Base-by-base conservation (phyloP, 1,140 invertebrate genomes). In the Sarcophaga peregrina region DNA sequence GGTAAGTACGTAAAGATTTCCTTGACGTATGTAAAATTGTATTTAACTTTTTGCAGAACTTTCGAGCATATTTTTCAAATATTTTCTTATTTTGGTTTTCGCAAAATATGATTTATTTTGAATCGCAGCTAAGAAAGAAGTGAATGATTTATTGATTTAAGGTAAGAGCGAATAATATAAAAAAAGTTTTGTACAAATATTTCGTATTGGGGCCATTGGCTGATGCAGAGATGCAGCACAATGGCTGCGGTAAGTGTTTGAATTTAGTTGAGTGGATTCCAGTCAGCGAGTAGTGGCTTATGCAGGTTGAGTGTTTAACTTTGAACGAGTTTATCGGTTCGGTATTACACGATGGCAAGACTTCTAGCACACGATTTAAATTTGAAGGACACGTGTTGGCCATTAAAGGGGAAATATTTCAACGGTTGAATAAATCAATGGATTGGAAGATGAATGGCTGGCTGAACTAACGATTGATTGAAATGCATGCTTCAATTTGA, bases 331-430 rank as follows among this genome's bases (percentile, higher is more conserved):
- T 68, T 68, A 68, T 68, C 20, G 62, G 62, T 20, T 25, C 20
- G 62, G 17, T 25, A 9, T 9, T 68, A 68, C 5, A 68, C 62
- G 9, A 9, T 13, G 25, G 25, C 0, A 52, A 52, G 13, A 68
- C 17, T 68, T 17, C 62, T n/a, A 68, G 62, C 20, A 68, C 17
- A 20, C 17, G n/a, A 58, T 58, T 58, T 7, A 58, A 58, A 58
- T 68, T 17, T 68, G 62, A 68, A 68, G 62, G 62, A 68, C 62
- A 68, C 62, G 62, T 68, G 62, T n/a, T n/a, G 62, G 62, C 62
- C 20, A 8, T 25, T 68, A 10, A 52, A 10, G 8, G 25, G 25
- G 25, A 37, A 37, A 37, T 37, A 37, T 37, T 37, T 37, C 25
- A 37, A 37, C 25, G 25, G 25, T 37, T 25, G 62, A 20, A 25